Conservation (phyloP, 2,113 vertebrate genomes). For the Micronycteris hirsuta region DNA sequence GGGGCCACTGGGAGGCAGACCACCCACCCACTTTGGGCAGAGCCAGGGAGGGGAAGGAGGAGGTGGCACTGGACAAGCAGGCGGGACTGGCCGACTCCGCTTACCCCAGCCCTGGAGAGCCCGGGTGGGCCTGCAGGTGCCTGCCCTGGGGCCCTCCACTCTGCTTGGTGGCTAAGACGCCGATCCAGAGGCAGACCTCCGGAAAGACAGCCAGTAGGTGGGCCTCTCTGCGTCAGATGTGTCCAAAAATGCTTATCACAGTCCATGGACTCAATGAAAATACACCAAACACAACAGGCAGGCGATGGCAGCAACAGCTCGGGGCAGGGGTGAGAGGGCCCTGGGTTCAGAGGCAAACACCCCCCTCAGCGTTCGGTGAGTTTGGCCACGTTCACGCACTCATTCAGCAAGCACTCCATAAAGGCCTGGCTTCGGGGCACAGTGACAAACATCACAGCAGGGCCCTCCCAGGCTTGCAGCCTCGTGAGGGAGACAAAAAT, state of each 20-base stretch:
- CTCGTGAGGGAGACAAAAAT: not conserved
- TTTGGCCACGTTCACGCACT: not conserved
- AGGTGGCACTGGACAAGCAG: not conserved
- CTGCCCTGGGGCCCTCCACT: rapidly evolving
- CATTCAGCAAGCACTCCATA: not conserved
- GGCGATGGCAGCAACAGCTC: not conserved
- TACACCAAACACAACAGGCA: not conserved
- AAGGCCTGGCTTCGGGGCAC: rapidly evolving
- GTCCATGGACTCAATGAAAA: rapidly evolving
- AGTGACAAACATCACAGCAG: not conserved
- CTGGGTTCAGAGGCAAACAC: not conserved
- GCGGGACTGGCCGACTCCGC: too few relatives aligned
- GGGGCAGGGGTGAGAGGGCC: not conserved
- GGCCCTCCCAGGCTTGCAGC: not conserved
- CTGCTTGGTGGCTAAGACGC: not conserved
- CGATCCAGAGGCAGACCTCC: not conserved
- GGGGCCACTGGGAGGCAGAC: not conserved
- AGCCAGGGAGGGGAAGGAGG: not conserved
- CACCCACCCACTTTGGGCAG: not conserved
- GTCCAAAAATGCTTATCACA: not conserved
- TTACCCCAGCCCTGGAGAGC: rapidly evolving
- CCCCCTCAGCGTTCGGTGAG: not conserved
- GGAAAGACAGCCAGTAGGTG: not conserved
- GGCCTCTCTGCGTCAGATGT: not conserved
- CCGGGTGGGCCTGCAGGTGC: not conserved